phyloP scores from a whole-genome alignment of 2,888 invertebrate genomes.

The Clusia tigrina region DNA sequence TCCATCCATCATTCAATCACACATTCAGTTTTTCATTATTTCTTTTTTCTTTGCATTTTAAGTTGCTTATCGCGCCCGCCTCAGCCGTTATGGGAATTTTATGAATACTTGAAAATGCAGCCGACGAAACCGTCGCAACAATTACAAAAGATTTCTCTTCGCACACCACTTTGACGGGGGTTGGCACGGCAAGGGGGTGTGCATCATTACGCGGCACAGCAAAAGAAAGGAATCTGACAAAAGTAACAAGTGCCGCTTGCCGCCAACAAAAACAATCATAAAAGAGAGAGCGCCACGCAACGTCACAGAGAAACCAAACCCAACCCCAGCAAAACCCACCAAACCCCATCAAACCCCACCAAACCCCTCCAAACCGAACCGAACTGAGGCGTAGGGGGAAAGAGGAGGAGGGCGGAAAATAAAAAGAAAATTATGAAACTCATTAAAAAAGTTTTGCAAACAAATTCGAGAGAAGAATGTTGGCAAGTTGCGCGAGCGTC shows the following conservation, averaged over 20 bases:
- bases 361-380: no score
- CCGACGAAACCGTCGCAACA: no score
- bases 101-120: neutral
- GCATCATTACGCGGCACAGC: neutral
- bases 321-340: no score
- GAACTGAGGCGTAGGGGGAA: no score
- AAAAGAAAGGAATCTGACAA: neutral
- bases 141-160: neutral
- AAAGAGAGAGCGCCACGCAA: neutral
- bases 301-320: neutral
- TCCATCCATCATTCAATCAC: conserved; percentile 7
- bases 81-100: conserved; percentile 8
- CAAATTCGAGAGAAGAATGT: conserved; percentile 31
- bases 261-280: neutral
- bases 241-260: conserved; percentile 10
- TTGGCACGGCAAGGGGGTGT: neutral
- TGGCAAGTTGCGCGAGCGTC: conserved; percentile 22
- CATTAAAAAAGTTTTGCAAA: conserved; percentile 51
- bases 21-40: conserved; percentile 1
- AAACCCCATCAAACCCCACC: no score
- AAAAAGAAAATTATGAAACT: conserved; percentile 47
- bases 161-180: neutral
- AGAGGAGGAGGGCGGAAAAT: neutral
- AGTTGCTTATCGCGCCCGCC: conserved; percentile 2
- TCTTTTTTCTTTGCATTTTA: neutral